phyloP scores from a whole-genome alignment of 2,113 vertebrate species.

The cat (Felis catus) region DNA sequence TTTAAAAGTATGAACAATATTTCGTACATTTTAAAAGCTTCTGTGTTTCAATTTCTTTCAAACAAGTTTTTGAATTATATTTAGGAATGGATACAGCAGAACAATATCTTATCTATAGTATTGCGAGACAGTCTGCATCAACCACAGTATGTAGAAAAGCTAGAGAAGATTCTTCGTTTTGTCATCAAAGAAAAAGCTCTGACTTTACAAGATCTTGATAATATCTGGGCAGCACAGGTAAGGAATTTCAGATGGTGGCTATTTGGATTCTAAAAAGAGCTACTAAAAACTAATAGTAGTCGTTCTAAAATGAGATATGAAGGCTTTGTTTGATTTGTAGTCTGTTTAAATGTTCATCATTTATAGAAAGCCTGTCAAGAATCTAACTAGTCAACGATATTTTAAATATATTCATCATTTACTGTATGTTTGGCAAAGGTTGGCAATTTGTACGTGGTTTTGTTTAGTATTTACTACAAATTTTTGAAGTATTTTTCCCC shows the following conservation, averaged over 20 bases:
- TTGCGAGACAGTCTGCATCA: slow-evolving; percentile 98
- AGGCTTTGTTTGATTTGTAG: background rate
- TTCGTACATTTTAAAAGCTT: background rate
- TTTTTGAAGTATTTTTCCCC: background rate
- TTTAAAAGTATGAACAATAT: background rate
- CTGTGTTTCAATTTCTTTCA: slow-evolving; percentile 52
- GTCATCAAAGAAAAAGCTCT: slow-evolving; percentile 99
- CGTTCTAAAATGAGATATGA: background rate
- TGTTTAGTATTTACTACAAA: background rate
- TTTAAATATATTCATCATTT: background rate
- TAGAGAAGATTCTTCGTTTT: slow-evolving; percentile 99
- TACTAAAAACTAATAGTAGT: background rate
- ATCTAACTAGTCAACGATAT: background rate
- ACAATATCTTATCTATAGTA: slow-evolving; percentile 98
- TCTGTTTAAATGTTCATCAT: background rate
- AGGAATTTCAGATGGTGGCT: slow-evolving; percentile 56
- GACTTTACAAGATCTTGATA: slow-evolving; percentile 98
- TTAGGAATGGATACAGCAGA: slow-evolving; percentile 99
- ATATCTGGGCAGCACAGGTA: slow-evolving; percentile 99
- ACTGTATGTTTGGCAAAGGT: background rate
- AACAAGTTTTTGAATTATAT: slow-evolving; percentile 67
- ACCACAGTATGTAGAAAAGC: slow-evolving; percentile 99
- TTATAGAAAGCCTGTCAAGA: slow-evolving; percentile 11
- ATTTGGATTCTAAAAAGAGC: background rate
- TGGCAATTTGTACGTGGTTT: background rate